Conservation (phyloP, 2,888 invertebrate genomes). For the Embidobia sp. region DNA sequence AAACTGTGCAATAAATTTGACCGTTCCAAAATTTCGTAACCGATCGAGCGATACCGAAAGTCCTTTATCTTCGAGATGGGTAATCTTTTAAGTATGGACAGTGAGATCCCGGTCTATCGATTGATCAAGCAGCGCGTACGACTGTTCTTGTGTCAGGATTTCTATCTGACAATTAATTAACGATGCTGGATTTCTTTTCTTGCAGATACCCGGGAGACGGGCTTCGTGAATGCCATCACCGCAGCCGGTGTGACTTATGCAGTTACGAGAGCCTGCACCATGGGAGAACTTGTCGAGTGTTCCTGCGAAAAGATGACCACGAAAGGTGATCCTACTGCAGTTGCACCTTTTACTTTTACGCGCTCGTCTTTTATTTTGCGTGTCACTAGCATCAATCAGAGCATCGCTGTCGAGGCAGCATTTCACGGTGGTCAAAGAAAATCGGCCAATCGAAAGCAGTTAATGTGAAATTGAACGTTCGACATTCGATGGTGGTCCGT, state of each 20-base stretch:
- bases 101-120: constrained; percentile 34
- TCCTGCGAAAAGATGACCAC: constrained; percentile 90
- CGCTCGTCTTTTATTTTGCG: constrained; percentile 42
- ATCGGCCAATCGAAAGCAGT: constrained; percentile 30
- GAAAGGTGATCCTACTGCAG: constrained; percentile 74
- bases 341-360: constrained; percentile 56
- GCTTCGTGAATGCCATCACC: constrained; percentile 94
- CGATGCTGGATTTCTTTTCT: constrained; percentile 67
- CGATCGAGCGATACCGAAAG: background rate
- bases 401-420: constrained; percentile 12
- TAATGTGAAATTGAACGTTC: constrained; percentile 25
- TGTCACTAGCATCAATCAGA: constrained; percentile 48
- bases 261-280: constrained; percentile 93
- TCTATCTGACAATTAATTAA: constrained; percentile 65
- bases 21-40: background rate
- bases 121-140: constrained; percentile 42
- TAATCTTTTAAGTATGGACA: constrained; percentile 22
- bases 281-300: constrained; percentile 92
- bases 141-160: constrained; percentile 59
- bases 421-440: constrained; percentile 33
- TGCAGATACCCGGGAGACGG: constrained; percentile 94
- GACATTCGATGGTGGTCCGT: too few species aligned
- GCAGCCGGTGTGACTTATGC: constrained; percentile 95
- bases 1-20: too few species aligned
- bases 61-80: constrained; percentile 30